Percentiles rank a stretch among this genome's conserved stretches.
Evolutionary conservation across 2,113 vertebrate species (phyloP).

Genomic region (Grammomys dolichurus): DNA sequence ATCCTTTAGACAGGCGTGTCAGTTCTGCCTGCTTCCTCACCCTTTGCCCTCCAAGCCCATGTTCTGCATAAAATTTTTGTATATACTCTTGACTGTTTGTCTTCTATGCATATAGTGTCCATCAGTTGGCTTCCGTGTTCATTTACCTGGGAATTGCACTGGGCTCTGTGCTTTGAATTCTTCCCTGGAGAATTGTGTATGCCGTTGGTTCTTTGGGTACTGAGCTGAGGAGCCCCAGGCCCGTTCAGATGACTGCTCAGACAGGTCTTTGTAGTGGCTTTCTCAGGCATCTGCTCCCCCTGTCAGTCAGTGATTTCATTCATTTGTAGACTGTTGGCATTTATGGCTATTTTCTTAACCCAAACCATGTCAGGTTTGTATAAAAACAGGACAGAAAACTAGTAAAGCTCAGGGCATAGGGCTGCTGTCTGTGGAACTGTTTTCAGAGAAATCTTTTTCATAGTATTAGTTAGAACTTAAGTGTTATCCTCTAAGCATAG

Average conservation of each 20-base stretch:
- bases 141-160: background rate
- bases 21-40: background rate
- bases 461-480: background rate
- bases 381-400: background rate
- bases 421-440: background rate
- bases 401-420: background rate
- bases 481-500: background rate
- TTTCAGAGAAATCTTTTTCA: constrained; percentile 9
- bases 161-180: background rate
- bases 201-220: background rate
- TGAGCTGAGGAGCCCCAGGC: background rate
- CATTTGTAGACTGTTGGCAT: background rate
- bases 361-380: background rate
- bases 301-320: background rate
- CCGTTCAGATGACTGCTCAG: background rate
- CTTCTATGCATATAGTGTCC: background rate
- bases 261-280: background rate
- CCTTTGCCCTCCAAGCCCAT: background rate
- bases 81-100: background rate
- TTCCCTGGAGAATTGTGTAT: background rate
- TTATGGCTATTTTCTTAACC: constrained; percentile 3
- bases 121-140: background rate
- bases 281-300: accelerated
- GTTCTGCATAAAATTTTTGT: background rate
- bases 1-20: background rate